Conservation (phyloP, 2,888 invertebrate species). For the Camponotus fellah region DNA sequence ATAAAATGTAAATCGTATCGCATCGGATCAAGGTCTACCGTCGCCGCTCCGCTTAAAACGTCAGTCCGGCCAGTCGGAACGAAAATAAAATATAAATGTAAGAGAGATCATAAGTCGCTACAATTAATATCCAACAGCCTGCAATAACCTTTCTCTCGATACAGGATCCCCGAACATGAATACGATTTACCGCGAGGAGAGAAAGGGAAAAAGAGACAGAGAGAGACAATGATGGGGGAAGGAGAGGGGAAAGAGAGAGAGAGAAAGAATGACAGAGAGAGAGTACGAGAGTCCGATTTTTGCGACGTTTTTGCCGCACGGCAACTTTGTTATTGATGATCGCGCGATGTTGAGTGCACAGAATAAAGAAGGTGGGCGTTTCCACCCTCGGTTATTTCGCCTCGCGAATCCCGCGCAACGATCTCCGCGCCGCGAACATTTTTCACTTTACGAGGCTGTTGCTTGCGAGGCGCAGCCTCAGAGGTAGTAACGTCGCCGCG, state of each 20-base stretch:
- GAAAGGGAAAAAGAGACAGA: slow-evolving; percentile 16
- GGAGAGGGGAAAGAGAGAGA: neutral
- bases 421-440: slow-evolving; percentile 71
- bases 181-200: slow-evolving; percentile 35
- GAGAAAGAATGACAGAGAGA: neutral
- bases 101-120: slow-evolving; percentile 44
- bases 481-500: slow-evolving; percentile 44
- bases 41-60: slow-evolving; percentile 29
- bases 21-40: slow-evolving; percentile 28
- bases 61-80: slow-evolving; percentile 17
- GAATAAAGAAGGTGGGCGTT: slow-evolving; percentile 71
- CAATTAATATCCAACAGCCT: slow-evolving; percentile 51
- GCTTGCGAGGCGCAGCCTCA: slow-evolving; percentile 41
- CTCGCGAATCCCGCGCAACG: slow-evolving; percentile 66
- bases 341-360: slow-evolving; percentile 39
- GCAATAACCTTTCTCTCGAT: slow-evolving; percentile 48
- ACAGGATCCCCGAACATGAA: slow-evolving; percentile 47
- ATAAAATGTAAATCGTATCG: slow-evolving; percentile 48
- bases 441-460: slow-evolving; percentile 77
- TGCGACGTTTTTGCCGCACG: slow-evolving; percentile 58
- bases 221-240: slow-evolving; percentile 1
- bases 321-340: slow-evolving; percentile 65
- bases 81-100: slow-evolving; percentile 30
- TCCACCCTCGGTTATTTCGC: slow-evolving; percentile 61
- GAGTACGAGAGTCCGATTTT: slow-evolving; percentile 40